Conservation (phyloP, 2,113 vertebrate species). For the Gallinago jamesoni region DNA sequence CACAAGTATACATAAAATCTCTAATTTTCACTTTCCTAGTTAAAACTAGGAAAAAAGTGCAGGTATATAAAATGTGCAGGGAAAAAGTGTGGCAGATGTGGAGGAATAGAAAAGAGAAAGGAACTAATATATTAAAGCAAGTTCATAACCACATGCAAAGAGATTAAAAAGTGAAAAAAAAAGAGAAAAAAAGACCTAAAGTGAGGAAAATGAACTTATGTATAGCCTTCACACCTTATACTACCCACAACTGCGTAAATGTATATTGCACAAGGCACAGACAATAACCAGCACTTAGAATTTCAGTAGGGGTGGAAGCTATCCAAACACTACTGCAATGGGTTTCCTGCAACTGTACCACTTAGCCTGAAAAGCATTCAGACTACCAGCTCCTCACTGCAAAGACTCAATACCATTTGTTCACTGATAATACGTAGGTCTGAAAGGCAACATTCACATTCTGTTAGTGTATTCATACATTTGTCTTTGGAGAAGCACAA, state of each 20-base stretch:
- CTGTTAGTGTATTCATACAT: not conserved
- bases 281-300: not conserved
- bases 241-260: fast-evolving
- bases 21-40: not conserved
- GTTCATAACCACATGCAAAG: not conserved
- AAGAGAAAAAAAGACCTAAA: not conserved
- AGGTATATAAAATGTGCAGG: not conserved
- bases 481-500: not conserved
- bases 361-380: not conserved
- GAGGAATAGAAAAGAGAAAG: not conserved
- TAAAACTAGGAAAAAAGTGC: not conserved
- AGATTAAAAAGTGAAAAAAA: not conserved
- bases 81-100: not conserved
- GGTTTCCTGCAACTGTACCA: not conserved
- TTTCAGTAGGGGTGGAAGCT: not conserved
- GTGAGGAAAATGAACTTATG: not conserved
- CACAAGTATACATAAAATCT: not conserved
- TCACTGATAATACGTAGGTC: not conserved
- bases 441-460: not conserved
- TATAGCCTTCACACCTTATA: not conserved
- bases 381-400: not conserved
- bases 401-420: not conserved
- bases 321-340: not conserved
- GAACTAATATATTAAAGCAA: not conserved
- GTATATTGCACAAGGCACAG: not conserved